Conservation (phyloP, 1,140 invertebrate genomes). For the Brachionus koreanus region DNA sequence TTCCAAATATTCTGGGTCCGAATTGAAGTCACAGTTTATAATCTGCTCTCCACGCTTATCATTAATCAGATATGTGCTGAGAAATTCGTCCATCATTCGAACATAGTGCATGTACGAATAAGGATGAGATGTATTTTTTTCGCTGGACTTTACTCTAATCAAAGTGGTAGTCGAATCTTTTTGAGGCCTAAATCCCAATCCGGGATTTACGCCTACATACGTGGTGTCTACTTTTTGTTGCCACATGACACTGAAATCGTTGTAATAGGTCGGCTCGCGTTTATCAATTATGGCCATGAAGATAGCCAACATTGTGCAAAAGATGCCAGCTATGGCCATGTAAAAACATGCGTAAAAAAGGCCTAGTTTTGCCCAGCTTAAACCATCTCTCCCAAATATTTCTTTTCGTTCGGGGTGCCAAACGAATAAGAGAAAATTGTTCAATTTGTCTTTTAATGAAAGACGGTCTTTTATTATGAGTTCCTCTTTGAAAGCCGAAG, state of each 20-base stretch:
- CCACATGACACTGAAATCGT: slow-evolving; percentile 37
- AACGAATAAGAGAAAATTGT: slow-evolving; percentile 42
- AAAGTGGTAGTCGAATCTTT: slow-evolving; percentile 17
- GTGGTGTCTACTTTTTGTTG: background rate
- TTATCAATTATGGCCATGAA: slow-evolving; percentile 47
- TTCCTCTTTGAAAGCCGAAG: slow-evolving; percentile 30
- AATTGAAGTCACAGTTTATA: slow-evolving; percentile 44
- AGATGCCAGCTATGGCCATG: slow-evolving; percentile 23
- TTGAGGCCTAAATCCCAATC: slow-evolving; percentile 44
- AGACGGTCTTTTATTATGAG: slow-evolving; percentile 41
- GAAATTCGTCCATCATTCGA: slow-evolving; percentile 3
- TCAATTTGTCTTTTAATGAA: slow-evolving; percentile 31
- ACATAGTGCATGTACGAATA: slow-evolving; percentile 37
- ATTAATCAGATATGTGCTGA: slow-evolving; percentile 36
- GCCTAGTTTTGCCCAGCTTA: slow-evolving; percentile 42
- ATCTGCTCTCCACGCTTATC: slow-evolving; percentile 44
- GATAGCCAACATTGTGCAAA: slow-evolving; percentile 36
- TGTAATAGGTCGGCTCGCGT: slow-evolving; percentile 41
- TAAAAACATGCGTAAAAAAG: slow-evolving; percentile 45
- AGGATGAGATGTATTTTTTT: slow-evolving; percentile 30
- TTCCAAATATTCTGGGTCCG: slow-evolving; percentile 23
- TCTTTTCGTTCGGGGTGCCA: slow-evolving; percentile 44
- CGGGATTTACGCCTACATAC: background rate
- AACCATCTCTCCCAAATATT: slow-evolving; percentile 43
- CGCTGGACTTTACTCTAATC: slow-evolving; percentile 41